A percentile compares a stretch with the other conserved stretches of the same genome.
phyloP scores from a whole-genome alignment of 2,113 vertebrate species.

The Sciurus niger region DNA sequence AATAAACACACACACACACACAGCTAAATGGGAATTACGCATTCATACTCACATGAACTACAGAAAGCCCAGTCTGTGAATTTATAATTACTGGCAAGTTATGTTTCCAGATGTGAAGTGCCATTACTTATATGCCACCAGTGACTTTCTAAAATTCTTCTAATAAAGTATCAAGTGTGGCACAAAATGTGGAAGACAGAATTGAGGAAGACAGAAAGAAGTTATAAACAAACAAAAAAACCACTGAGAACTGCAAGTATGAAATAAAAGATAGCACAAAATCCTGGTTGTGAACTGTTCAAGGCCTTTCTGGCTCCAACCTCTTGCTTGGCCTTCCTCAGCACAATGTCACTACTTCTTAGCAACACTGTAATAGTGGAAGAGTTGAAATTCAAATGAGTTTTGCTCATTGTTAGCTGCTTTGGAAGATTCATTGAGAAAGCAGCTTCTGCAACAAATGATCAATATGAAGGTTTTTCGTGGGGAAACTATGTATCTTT shows the following conservation, averaged over 20 bases:
- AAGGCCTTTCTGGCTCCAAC: conserved; percentile 34
- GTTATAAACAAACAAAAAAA: neutral
- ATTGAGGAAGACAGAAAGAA: neutral
- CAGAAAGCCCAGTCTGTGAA: conserved; percentile 46
- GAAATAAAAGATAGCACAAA: conserved; percentile 56
- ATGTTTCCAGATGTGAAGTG: conserved; percentile 67
- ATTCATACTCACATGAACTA: conserved; percentile 56
- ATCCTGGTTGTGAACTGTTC: neutral
- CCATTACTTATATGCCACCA: conserved; percentile 53
- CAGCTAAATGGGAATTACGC: conserved; percentile 55
- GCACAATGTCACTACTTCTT: conserved; percentile 32
- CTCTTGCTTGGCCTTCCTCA: conserved; percentile 49
- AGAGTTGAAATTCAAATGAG: conserved; percentile 62
- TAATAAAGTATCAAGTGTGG: neutral
- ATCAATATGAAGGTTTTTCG: neutral
- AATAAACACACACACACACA: conserved; percentile 55
- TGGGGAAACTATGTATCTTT: neutral
- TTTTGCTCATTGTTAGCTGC: neutral
- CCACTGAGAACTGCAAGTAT: neutral
- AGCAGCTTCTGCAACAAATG: conserved; percentile 39
- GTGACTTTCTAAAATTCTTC: conserved; percentile 51
- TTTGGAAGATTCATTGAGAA: conserved; percentile 61
- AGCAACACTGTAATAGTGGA: conserved; percentile 17
- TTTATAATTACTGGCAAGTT: conserved; percentile 64
- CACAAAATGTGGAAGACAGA: neutral